Evolutionary conservation across 2,888 invertebrate species (phyloP), one percentile per base, ranked within the genome.

Genomic region (Pheosia gnoma): DNA sequence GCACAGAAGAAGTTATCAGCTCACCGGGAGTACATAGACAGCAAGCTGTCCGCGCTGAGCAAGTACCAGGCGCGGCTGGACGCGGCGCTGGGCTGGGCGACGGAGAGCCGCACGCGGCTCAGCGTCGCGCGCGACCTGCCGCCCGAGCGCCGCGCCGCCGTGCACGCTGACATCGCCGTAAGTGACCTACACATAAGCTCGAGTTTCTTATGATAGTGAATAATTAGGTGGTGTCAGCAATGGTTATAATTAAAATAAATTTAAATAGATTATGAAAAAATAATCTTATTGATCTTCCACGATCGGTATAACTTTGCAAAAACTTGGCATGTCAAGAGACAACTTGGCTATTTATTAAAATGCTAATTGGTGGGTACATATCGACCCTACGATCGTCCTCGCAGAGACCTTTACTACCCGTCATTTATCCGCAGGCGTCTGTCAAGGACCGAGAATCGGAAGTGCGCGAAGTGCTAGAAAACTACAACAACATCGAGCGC

Each of bases 401-500:
- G 25, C 25, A 25, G 25, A 25, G 25, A 25, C 25, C 0, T 4
- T 43, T 8, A 43, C 43, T 9, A 3, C 3, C 36, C 10, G 3
- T 4, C 9, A 25, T 43, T 43, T 58, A 4, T 55, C 11, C 62
- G 5, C 75, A 94, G 94, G 85, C 80, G 5, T 82, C 84, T 53
- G 89, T 94, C 11, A 80, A 85, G 64, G 95, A 95, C 74, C 94
- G 93, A 59, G 95, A 95, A 79, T 87, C 93, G 65, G 95, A 95
- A 79, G 94, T 95, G 52, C 94, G 94, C 73, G 95, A 95, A 74
- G 94, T 95, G 55, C 79, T 95, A 57, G 95, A 95, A 82, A 95
- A 95, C 85, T 95, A 94, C 84, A 95, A 94, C 60, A 95, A 95
- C 85, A 84, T 96, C 75, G 95, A 96, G 83, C 88, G 88, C 67